phyloP scores from a whole-genome alignment of 2,888 invertebrate species.

The Amaurobius ferox region DNA sequence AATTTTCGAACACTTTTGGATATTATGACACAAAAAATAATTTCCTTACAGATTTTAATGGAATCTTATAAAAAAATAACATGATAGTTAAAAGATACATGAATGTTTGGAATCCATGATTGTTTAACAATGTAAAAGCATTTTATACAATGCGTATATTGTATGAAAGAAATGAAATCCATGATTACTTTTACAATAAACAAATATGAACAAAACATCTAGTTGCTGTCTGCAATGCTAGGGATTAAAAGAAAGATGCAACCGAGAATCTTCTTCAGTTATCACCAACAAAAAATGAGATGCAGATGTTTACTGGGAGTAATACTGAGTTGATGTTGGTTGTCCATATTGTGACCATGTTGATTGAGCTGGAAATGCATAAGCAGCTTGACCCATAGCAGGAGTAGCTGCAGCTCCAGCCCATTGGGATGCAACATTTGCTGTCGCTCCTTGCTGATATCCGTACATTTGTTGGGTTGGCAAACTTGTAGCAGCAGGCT shows the following conservation, averaged over 20 bases:
- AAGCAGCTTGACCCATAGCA: neutral
- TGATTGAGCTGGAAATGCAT: neutral
- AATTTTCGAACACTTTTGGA: no score
- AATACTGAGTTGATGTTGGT: neutral
- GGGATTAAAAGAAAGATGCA: no score
- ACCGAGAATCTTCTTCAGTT: no score
- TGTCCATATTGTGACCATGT: neutral
- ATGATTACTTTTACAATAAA: neutral
- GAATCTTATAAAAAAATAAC: neutral
- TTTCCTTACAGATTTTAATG: neutral
- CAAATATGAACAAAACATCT: neutral
- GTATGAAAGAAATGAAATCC: neutral
- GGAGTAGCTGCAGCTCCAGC: neutral
- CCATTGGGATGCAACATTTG: neutral
- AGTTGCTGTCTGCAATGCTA: neutral
- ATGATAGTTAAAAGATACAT: neutral
- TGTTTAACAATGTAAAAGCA: neutral
- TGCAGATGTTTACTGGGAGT: neutral
- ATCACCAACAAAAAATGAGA: neutral
- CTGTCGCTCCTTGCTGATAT: conserved; percentile 25
- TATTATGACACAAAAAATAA: no score
- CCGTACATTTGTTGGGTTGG: conserved; percentile 25
- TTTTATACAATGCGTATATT: neutral
- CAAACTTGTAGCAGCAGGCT: neutral
- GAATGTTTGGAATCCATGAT: neutral